These are phyloP conservation scores for Alcis repandata DNA, from an alignment of 2,888 invertebrate genomes.

Conservation along the genomic window DNA sequence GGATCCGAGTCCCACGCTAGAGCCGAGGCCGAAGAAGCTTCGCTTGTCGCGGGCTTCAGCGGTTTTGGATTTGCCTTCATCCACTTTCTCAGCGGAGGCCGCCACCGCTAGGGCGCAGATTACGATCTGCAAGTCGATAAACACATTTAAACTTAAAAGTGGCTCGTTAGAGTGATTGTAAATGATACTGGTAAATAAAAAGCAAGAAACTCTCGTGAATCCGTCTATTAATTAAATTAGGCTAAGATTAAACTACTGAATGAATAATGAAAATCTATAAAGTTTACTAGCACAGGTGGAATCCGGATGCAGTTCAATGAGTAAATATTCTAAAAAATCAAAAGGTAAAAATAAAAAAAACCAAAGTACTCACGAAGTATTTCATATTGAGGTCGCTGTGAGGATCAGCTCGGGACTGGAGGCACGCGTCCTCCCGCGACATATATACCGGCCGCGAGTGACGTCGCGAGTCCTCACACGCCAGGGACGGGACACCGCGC, in stretches of 20 bases:
- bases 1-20: conserved; percentile 24
- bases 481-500: conserved; percentile 18
- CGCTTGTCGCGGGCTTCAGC: conserved; percentile 61
- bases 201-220: too few species aligned
- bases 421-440: conserved; percentile 48
- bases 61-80: conserved; percentile 39
- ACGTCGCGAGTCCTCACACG: conserved; percentile 41
- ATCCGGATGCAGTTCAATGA: too few species aligned
- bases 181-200: too few species aligned
- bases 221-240: too few species aligned
- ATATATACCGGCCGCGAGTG: conserved; percentile 49
- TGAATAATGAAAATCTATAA: background rate
- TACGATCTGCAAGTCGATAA: conserved; percentile 46
- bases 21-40: conserved; percentile 53
- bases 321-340: too few species aligned
- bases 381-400: conserved; percentile 55
- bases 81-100: conserved; percentile 41
- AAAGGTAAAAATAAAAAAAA: background rate
- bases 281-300: background rate
- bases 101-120: conserved; percentile 52
- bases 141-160: background rate
- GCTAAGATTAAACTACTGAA: background rate
- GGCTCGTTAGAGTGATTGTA: background rate
- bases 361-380: conserved; percentile 60
- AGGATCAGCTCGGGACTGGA: conserved; percentile 33